Conservation (phyloP, 64 coral and sea anemone species). For the Stylophora pistillata region DNA sequence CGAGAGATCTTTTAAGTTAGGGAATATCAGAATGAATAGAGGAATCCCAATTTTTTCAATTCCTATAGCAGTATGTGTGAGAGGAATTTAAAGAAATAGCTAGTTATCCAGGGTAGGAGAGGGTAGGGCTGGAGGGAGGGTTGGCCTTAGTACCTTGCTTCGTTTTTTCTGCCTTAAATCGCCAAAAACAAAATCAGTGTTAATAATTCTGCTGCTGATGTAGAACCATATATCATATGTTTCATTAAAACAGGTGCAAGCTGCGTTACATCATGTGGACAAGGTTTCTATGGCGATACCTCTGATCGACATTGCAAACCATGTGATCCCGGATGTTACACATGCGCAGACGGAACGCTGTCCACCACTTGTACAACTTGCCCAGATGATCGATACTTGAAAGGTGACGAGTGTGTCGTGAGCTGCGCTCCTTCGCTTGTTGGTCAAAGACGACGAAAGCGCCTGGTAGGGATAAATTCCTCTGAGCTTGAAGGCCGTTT, state of each 20-base stretch:
- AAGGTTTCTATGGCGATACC: constrained; percentile 75
- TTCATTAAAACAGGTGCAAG: constrained; percentile 45
- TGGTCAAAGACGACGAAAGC: constrained; percentile 33
- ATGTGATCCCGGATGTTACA: constrained; percentile 63
- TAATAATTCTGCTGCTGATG: no score
- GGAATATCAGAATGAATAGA: no score
- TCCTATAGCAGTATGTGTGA: no score
- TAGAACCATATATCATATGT: no score
- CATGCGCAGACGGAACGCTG: constrained; percentile 52
- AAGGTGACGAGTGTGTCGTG: constrained; percentile 33
- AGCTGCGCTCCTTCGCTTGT: constrained; percentile 40
- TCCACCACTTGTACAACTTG: constrained; percentile 64
- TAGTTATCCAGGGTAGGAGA: no score
- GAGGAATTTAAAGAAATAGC: no score
- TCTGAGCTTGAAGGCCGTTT: constrained; percentile 63
- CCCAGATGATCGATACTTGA: constrained; percentile 54
- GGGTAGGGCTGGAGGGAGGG: no score
- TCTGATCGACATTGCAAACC: constrained; percentile 48
- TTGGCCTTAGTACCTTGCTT: no score
- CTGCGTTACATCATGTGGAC: constrained; percentile 61
- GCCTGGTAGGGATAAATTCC: constrained; percentile 39
- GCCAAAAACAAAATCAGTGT: no score
- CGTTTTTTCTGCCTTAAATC: no score
- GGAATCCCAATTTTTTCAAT: no score
- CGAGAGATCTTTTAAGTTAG: no score